Evolutionary conservation across 2,113 vertebrate genomes (phyloP).

Genomic region (Planiliza haematocheilus): DNA sequence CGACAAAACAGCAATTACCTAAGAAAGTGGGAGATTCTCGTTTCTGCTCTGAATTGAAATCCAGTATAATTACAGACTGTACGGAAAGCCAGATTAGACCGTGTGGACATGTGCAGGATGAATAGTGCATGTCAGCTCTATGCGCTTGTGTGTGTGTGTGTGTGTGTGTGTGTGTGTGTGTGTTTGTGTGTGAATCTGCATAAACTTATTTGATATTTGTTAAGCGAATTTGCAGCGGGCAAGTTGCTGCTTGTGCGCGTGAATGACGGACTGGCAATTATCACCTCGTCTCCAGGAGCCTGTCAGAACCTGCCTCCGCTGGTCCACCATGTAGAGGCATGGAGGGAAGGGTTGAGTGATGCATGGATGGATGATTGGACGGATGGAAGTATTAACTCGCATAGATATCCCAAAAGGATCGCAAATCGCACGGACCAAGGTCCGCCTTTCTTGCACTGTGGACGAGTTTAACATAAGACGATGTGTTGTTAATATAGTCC

Average conservation of each 20-base stretch:
- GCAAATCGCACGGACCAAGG: too few species aligned
- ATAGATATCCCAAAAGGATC: too few species aligned
- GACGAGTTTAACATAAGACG: too few species aligned
- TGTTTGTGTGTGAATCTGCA: constrained; percentile 8
- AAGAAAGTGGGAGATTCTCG: constrained; percentile 19
- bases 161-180: constrained; percentile 21
- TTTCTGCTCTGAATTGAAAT: constrained; percentile 27
- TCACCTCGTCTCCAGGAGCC: constrained; percentile 86
- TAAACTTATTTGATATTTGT: constrained; percentile 87
- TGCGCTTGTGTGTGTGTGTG: neutral
- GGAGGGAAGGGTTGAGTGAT: constrained; percentile 9
- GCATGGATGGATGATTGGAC: constrained; percentile 15
- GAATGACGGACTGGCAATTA: constrained; percentile 97
- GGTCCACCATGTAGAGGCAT: constrained; percentile 47
- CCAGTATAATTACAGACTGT: constrained; percentile 29
- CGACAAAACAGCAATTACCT: constrained; percentile 51
- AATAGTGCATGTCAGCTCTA: neutral
- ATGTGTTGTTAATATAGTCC: too few species aligned
- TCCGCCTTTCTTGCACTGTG: too few species aligned
- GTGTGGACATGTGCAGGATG: neutral
- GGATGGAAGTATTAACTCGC: neutral
- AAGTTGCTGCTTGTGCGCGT: constrained; percentile 88
- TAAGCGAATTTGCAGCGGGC: constrained; percentile 92
- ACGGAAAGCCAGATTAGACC: neutral
- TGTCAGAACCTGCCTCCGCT: constrained; percentile 88